Conservation (phyloP, 2,888 invertebrate genomes). For the Lymantria dispar region DNA sequence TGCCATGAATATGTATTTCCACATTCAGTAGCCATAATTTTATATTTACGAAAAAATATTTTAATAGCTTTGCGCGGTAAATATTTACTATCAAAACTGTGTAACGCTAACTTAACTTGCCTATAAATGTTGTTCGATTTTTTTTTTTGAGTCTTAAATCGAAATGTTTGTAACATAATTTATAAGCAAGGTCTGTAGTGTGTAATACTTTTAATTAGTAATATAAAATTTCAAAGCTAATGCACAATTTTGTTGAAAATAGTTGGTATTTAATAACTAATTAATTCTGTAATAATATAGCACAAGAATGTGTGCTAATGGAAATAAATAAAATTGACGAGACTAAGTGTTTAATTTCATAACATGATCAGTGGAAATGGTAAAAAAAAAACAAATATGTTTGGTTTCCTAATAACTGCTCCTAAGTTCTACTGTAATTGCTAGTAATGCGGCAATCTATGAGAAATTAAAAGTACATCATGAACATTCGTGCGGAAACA, state of each 20-base stretch:
- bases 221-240: constrained; percentile 50
- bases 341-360: constrained; percentile 31
- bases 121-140: constrained; percentile 22
- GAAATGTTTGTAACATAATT: constrained; percentile 17
- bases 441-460: no score
- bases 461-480: no score
- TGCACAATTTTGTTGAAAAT: constrained; percentile 70
- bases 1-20: constrained; percentile 40
- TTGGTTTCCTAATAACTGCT: no score
- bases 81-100: constrained; percentile 20
- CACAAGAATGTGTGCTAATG: constrained; percentile 71
- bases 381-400: no score
- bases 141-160: constrained; percentile 16
- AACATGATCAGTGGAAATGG: not conserved
- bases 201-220: constrained; percentile 34
- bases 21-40: constrained; percentile 43
- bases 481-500: no score
- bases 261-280: constrained; percentile 61
- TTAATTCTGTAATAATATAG: constrained; percentile 67
- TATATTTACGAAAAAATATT: constrained; percentile 26
- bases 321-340: constrained; percentile 67
- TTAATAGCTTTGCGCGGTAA: constrained; percentile 23
- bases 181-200: constrained; percentile 18
- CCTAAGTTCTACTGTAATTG: no score
- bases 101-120: constrained; percentile 13